Conservation (phyloP, 2,113 vertebrate genomes). For the Octodon degus region DNA sequence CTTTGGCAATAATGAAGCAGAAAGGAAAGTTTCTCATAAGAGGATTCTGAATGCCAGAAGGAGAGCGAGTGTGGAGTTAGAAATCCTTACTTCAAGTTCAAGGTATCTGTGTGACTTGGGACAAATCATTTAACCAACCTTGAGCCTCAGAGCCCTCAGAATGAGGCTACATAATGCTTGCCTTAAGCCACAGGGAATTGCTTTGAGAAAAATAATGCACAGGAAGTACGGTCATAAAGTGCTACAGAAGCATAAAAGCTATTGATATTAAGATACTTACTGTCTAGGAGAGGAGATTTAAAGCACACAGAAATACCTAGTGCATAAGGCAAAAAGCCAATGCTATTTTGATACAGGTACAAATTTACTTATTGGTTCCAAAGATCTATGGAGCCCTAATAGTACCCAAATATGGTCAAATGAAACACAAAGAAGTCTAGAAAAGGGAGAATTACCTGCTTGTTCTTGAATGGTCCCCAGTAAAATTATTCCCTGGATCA, state of each 20-base stretch:
- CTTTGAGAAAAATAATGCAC: background rate
- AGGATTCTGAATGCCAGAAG: background rate
- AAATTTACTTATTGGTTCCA: slow-evolving; percentile 23
- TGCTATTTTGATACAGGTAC: slow-evolving; percentile 30
- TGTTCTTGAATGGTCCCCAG: background rate
- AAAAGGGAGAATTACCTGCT: background rate
- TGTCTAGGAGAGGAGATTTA: background rate
- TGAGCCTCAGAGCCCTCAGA: background rate
- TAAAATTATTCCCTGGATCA: background rate
- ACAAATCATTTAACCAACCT: background rate
- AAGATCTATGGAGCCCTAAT: background rate
- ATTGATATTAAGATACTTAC: background rate
- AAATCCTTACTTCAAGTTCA: slow-evolving; percentile 7
- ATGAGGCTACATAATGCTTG: background rate
- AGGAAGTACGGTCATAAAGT: background rate
- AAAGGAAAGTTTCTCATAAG: background rate
- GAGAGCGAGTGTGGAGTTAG: background rate
- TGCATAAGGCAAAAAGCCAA: background rate
- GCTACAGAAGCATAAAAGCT: background rate
- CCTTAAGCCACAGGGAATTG: background rate
- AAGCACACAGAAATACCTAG: slow-evolving; percentile 9
- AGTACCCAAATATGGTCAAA: background rate
- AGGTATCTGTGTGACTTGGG: slow-evolving; percentile 13
- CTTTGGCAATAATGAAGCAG: background rate
- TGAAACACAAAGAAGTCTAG: background rate